A percentile compares a stretch with the other conserved stretches of the same genome.
Conservation (phyloP, 2,888 invertebrate species). For the Siphlonurus alternatus region DNA sequence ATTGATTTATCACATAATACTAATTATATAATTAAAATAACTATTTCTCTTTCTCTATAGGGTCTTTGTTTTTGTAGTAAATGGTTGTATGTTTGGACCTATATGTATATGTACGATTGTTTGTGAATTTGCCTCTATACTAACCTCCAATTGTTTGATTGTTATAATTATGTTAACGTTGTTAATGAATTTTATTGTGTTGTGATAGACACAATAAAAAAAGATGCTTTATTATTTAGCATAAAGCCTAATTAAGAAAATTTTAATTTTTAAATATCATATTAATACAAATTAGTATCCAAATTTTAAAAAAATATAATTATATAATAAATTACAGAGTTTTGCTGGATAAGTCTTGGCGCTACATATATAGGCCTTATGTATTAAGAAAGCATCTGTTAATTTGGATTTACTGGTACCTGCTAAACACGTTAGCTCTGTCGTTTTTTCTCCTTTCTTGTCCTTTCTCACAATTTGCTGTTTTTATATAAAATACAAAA, state of each 20-base stretch:
- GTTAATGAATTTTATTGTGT: not conserved
- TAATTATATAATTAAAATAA: not conserved
- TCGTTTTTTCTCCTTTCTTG: not conserved
- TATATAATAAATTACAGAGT: too few species aligned
- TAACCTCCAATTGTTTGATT: not conserved
- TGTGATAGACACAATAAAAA: conserved; percentile 2
- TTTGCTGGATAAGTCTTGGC: too few species aligned
- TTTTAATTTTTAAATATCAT: too few species aligned
- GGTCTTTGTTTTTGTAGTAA: not conserved
- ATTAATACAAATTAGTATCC: too few species aligned
- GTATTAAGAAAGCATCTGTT: not conserved
- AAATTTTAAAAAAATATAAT: too few species aligned
- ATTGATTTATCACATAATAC: not conserved
- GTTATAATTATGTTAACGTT: not conserved
- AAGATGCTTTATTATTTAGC: not conserved
- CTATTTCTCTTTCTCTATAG: not conserved
- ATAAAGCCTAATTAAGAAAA: not conserved
- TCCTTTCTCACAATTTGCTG: not conserved
- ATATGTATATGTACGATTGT: not conserved
- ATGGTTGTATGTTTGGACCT: not conserved
- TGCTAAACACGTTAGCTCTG: not conserved
- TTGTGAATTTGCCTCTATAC: not conserved
- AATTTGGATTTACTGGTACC: conserved; percentile 4
- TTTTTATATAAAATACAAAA: not conserved
- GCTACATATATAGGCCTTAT: too few species aligned